Conservation (phyloP, 2,113 vertebrate genomes). For the Procavia capensis region DNA sequence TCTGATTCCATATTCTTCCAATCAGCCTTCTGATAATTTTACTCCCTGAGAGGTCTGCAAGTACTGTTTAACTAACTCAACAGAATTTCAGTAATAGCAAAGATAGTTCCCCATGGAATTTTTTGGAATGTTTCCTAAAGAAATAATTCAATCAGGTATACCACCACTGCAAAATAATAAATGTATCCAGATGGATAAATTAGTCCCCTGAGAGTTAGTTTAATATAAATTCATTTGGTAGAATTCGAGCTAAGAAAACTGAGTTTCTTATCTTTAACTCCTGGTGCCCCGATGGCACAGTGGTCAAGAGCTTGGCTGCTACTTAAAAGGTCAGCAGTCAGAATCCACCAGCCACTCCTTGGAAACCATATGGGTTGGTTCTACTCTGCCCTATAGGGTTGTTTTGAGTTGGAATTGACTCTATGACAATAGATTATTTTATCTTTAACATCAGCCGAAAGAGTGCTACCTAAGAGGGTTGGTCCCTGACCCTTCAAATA, state of each 20-base stretch:
- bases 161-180: conserved; percentile 50
- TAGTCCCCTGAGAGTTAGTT: conserved; percentile 40
- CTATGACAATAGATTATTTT: background rate
- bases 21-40: conserved; percentile 10
- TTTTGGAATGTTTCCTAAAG: background rate
- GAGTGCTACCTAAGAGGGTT: background rate
- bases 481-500: background rate
- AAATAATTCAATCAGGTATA: conserved; percentile 37
- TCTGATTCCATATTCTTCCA: background rate
- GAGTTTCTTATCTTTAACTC: conserved; percentile 50
- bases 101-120: conserved; percentile 1
- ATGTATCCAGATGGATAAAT: conserved; percentile 37
- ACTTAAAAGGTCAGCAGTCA: no score
- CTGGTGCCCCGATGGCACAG: no score
- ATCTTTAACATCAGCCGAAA: conserved; percentile 31
- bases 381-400: no score
- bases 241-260: conserved; percentile 45
- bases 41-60: background rate
- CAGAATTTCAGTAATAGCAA: background rate
- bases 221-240: conserved; percentile 40
- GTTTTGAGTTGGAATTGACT: no score
- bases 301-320: no score
- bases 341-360: no score
- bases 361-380: no score
- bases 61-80: background rate